Percentiles rank a stretch among this genome's conserved stretches.
Conservation (phyloP, 1,140 invertebrate species). For the Lucilia cuprina region DNA sequence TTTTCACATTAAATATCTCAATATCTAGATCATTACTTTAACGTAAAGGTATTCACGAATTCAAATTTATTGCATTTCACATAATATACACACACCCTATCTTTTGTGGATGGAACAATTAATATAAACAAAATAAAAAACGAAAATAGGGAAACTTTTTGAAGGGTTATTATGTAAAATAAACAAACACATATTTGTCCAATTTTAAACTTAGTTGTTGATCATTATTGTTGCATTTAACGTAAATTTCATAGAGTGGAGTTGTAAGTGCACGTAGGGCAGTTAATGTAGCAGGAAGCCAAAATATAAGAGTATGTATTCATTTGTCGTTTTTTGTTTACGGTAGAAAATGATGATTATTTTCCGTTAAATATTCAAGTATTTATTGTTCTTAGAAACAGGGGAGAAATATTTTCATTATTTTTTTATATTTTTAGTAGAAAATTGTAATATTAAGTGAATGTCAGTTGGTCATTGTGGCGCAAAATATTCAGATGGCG, state of each 20-base stretch:
- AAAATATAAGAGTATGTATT: neutral
- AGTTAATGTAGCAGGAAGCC: neutral
- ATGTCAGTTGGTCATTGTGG: constrained; percentile 6
- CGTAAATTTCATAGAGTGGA: neutral
- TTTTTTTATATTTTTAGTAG: constrained; percentile 32
- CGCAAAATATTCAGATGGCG: neutral
- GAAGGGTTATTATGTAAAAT: too few species aligned
- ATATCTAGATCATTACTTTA: too few species aligned
- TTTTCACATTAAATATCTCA: too few species aligned
- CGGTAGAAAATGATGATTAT: too few species aligned
- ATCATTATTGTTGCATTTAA: neutral
- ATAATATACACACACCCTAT: too few species aligned
- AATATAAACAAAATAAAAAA: too few species aligned
- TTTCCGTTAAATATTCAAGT: neutral
- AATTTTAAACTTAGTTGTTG: neutral
- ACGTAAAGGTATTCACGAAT: too few species aligned
- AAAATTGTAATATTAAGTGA: neutral
- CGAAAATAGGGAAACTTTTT: too few species aligned
- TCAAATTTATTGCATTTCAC: too few species aligned
- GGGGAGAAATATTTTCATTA: neutral
- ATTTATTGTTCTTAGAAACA: neutral
- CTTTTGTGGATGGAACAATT: too few species aligned
- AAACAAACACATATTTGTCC: neutral
- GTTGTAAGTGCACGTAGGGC: too few species aligned
- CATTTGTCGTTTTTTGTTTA: neutral